Evolutionary conservation across 1,140 invertebrate genomes (phyloP).

Genomic region (Probaryconus sp.): DNA sequence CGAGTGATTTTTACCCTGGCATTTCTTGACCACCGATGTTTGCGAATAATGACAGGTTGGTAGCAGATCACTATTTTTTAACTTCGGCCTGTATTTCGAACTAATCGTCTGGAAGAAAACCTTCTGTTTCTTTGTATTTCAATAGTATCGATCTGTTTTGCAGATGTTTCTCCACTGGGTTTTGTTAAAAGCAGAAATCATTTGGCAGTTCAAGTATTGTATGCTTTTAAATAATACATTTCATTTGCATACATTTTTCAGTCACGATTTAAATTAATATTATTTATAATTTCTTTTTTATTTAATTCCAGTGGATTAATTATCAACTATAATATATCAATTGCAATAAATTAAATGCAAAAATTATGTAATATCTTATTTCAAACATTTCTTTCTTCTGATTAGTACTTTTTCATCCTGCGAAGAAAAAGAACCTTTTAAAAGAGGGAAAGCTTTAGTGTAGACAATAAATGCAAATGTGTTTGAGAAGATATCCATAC

Average conservation of each 20-base stretch:
- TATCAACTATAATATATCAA: too few relatives aligned
- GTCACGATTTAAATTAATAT: too few relatives aligned
- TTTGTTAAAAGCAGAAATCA: constrained; percentile 4
- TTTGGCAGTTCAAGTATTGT: too few relatives aligned
- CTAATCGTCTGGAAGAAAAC: constrained; percentile 19
- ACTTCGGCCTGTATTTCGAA: constrained; percentile 13
- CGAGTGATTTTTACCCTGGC: constrained; percentile 8
- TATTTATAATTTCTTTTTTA: too few relatives aligned
- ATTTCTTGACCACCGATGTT: constrained; percentile 9
- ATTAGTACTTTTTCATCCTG: background rate
- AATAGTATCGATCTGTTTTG: constrained; percentile 35
- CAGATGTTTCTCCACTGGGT: constrained; percentile 33
- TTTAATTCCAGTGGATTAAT: too few relatives aligned
- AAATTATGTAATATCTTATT: too few relatives aligned
- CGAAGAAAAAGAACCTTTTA: background rate
- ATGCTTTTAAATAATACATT: too few relatives aligned
- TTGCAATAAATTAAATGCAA: too few relatives aligned
- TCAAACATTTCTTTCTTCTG: too few relatives aligned
- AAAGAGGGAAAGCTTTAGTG: background rate
- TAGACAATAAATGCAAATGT: background rate
- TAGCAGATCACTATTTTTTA: constrained; percentile 14
- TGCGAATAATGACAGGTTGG: constrained; percentile 26
- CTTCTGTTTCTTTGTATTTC: constrained; percentile 43
- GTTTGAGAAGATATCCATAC: too few relatives aligned
- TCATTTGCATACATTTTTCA: too few relatives aligned